Conservation (phyloP, 2,888 invertebrate genomes). For the Onthophagus sagittarius region DNA sequence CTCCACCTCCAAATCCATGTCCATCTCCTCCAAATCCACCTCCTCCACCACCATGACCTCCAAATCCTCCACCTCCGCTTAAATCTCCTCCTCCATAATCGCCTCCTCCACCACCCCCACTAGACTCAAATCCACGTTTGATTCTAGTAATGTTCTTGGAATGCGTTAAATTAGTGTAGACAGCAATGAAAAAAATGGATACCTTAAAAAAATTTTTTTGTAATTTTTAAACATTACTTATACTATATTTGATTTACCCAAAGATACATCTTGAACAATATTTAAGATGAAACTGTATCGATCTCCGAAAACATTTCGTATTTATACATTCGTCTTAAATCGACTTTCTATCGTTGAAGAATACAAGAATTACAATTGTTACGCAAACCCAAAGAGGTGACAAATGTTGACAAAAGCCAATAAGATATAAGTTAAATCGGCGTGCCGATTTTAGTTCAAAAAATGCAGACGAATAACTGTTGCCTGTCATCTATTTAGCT, state of each 20-base stretch:
- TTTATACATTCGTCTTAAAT: neutral
- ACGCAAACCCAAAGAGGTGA: neutral
- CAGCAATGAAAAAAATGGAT: neutral
- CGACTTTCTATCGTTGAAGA: neutral
- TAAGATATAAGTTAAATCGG: too few relatives aligned
- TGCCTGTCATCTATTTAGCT: neutral
- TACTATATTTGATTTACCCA: neutral
- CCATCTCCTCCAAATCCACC: slow-evolving; percentile 16
- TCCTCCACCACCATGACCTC: slow-evolving; percentile 13
- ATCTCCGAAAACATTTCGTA: neutral
- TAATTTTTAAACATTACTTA: neutral
- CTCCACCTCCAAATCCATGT: slow-evolving; percentile 10
- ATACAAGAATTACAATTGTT: neutral
- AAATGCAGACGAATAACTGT: neutral
- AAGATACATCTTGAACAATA: neutral
- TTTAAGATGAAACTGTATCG: neutral
- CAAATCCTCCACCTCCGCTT: slow-evolving; percentile 11
- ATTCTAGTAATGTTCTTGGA: slow-evolving; percentile 8
- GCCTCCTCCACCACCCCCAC: slow-evolving; percentile 27
- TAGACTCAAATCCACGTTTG: slow-evolving; percentile 32
- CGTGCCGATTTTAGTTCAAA: neutral
- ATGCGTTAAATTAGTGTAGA: neutral
- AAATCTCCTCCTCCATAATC: slow-evolving; percentile 1
- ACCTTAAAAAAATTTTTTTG: neutral
- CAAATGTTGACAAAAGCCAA: neutral